phyloP scores from a whole-genome alignment of 1,140 invertebrate species.

The Drosophila guanche region DNA sequence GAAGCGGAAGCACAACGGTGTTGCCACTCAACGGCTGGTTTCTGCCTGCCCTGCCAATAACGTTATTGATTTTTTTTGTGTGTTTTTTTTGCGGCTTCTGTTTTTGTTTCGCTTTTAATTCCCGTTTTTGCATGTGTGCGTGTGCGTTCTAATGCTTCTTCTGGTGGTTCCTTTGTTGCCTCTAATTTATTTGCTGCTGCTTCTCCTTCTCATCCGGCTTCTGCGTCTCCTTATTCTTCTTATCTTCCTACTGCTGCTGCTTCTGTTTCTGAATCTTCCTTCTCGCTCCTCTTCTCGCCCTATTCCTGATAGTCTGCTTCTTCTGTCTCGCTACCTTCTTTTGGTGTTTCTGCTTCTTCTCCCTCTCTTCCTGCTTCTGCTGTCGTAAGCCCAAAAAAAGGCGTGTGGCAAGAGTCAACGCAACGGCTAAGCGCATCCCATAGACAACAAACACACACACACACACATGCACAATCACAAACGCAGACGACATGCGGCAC shows the following conservation, averaged over 20 bases:
- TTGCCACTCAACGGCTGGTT: conserved; percentile 23
- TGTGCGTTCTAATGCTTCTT: no score
- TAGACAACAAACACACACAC: conserved; percentile 19
- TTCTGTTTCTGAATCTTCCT: no score
- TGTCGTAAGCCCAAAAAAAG: conserved; percentile 33
- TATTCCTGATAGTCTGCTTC: no score
- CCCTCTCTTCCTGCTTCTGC: neutral
- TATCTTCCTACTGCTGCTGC: no score
- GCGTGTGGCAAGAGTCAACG: conserved; percentile 32
- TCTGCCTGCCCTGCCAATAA: conserved; percentile 36
- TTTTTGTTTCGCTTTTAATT: conserved; percentile 3
- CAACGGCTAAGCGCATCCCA: conserved; percentile 30
- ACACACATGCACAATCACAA: neutral
- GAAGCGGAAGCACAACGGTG: conserved; percentile 17
- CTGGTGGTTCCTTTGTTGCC: no score
- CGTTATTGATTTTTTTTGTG: conserved; percentile 51
- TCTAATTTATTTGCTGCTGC: no score
- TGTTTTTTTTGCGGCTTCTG: conserved; percentile 20
- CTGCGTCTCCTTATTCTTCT: no score
- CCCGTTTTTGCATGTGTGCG: no score
- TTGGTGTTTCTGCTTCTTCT: no score
- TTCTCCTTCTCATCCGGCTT: no score
- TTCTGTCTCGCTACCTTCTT: no score
- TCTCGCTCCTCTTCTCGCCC: neutral
- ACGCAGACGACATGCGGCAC: no score